Evolutionary conservation across 2,888 invertebrate genomes (phyloP).

Genomic region (Hedychridium roseum): DNA sequence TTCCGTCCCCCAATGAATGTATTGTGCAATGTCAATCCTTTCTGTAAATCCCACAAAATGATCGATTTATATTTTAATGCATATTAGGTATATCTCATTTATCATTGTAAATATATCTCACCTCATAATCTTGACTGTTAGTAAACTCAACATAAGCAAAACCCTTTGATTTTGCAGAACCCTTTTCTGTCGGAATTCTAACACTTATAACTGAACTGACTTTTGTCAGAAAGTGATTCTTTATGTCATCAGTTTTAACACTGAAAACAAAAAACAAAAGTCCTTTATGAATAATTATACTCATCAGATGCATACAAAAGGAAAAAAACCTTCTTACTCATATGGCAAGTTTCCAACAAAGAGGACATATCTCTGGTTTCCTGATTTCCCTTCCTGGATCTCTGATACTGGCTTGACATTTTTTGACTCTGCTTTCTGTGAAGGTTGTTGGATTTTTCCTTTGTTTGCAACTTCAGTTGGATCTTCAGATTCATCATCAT

Average conservation of each 20-base stretch:
- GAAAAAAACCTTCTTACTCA: slow-evolving; percentile 45
- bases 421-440: slow-evolving; percentile 13
- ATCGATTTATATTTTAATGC: background rate
- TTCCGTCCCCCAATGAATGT: slow-evolving; percentile 59
- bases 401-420: slow-evolving; percentile 5
- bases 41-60: slow-evolving; percentile 52
- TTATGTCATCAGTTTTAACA: slow-evolving; percentile 57
- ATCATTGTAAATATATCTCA: slow-evolving; percentile 30
- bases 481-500: slow-evolving; percentile 14
- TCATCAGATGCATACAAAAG: background rate
- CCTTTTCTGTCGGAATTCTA: slow-evolving; percentile 57
- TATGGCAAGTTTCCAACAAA: slow-evolving; percentile 65
- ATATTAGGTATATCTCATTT: slow-evolving; percentile 3
- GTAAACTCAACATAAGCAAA: slow-evolving; percentile 64
- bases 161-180: slow-evolving; percentile 57
- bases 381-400: slow-evolving; percentile 16
- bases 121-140: slow-evolving; percentile 62
- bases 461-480: background rate
- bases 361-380: slow-evolving; percentile 59
- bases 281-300: background rate
- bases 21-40: slow-evolving; percentile 63
- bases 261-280: slow-evolving; percentile 34
- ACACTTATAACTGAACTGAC: slow-evolving; percentile 58
- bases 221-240: slow-evolving; percentile 62
- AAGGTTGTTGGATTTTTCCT: background rate